Base-by-base conservation (phyloP, 2,888 invertebrate genomes). In the Leptopilina myrica region DNA sequence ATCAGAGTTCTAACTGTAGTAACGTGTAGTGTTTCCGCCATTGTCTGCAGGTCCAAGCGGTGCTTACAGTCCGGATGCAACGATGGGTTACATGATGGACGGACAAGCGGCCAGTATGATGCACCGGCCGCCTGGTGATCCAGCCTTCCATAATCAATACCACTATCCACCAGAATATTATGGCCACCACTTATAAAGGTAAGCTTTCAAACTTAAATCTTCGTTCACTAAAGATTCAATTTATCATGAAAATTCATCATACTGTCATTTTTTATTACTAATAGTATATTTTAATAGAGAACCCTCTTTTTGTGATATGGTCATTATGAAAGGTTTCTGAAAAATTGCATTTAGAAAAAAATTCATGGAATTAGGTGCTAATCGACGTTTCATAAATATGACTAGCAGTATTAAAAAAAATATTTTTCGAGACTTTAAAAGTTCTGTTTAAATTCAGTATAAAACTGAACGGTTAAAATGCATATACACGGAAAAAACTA, bases 61-160 rank as follows among this genome's bases (percentile, higher is more conserved):
- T 90, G 96, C 96, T 86, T 98, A 98, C 94, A 98, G 98, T 93
- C 98, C 98, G 87, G 98, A 98, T 92, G 97, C 97, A 90, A 95
- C 96, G 92, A 97, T 97, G 95, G 97, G 98, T 93, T 98, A 98
- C 93, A 98, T 98, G 97, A 98, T 98, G 97, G 98, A 98, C 93
- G 97, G 97, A 89, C 97, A 97, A 93, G 95, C 95, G 91, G 97
- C 97, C 93, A 90, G 90, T 85, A 98, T 98, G 97, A 97, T 97
- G 96, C 97, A 97, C 94, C 96, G 97, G 94, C 97, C 97, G 91
- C 97, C 97, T 87, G 96, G 96, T 88, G 97, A 97, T 94, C 96
- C 97, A 81, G 95, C 96, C 93, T 97, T 97, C 95, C 97, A 97
- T 94, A 97, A 97, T 94, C 97, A 97, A 92, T 97, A 97, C 94